Evolutionary conservation across 30 jellyfish, hydroid and myxozoan species (phyloP), one percentile per base, ranked within the genome.

Genomic region (Hydractinia echinata): DNA sequence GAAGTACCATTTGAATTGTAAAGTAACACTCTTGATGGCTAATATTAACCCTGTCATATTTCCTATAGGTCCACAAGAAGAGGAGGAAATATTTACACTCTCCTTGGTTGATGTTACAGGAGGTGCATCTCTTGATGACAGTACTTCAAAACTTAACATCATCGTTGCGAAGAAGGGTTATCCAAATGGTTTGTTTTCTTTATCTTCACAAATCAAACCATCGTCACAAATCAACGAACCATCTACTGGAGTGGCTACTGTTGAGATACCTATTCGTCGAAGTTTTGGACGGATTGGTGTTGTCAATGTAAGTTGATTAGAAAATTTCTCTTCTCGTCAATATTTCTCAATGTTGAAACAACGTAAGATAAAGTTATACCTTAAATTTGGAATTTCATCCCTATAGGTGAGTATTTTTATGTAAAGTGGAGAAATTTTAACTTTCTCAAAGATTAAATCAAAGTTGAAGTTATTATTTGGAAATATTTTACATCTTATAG

Each of bases 91-190:
- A 73, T 93, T 87, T 79, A 70, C 62, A 5, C 79, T 93, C 48
- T 83, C 81, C 9, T 64, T 93, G 72, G 55, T 8, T 55, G 69
- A 84, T n/a, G 94, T 83, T 50, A 54, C 93, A 0, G 99, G 99
- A 4, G 90, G 94, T n/a, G 99, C 92, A 10, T 71, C 94, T 0
- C 30, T 93, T 66, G 96, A 93, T 69, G 86, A 72, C 72, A 79
- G 82, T 8, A 76, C 88, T 49, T 64, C 92, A 7, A 83, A 77
- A 62, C 86, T 87, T 48, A 11, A 87, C 50, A 93, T 93, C 44
- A 80, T 85, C 5, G 77, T 93, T 11, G 66, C 50, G 52, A 93
- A 93, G 88, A 93, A 93, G 51, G 99, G 99, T 54, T 91, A 87
- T 67, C 99, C 99, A 5, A 84, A 71, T 77, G 99, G 99, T 4